Conservation (phyloP, 2,888 invertebrate genomes). For the Aleiodes alternator region DNA sequence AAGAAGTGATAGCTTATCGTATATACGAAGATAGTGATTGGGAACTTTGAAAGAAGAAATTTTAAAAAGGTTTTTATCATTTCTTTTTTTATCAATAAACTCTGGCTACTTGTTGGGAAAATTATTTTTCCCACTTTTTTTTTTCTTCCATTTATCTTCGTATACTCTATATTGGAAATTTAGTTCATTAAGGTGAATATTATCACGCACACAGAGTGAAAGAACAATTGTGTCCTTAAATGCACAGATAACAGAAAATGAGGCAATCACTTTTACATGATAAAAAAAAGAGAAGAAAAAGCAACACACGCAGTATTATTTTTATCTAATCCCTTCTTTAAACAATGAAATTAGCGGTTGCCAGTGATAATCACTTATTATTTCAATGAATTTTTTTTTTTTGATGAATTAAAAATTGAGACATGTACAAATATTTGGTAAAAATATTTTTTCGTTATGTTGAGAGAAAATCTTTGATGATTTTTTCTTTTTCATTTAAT, state of each 20-base stretch:
- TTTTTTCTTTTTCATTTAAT: background rate
- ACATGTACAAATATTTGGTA: background rate
- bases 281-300: background rate
- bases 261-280: slow-evolving; percentile 1
- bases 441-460: too few relatives aligned
- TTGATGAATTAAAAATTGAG: background rate
- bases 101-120: background rate
- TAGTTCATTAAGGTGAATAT: background rate
- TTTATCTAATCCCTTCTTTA: slow-evolving; percentile 22
- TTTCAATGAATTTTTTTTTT: background rate
- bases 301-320: slow-evolving; percentile 41
- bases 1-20: slow-evolving; percentile 22
- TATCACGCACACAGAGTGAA: slow-evolving; percentile 3
- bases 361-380: slow-evolving; percentile 13
- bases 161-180: slow-evolving; percentile 9
- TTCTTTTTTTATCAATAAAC: background rate
- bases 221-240: background rate
- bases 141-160: background rate
- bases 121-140: too few relatives aligned
- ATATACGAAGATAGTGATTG: background rate
- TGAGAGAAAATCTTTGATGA: too few relatives aligned
- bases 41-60: background rate
- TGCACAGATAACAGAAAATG: slow-evolving; percentile 9
- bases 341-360: background rate
- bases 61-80: background rate